Evolutionary conservation across 2,888 invertebrate species (phyloP).

Genomic region (Apoderus coryli): DNA sequence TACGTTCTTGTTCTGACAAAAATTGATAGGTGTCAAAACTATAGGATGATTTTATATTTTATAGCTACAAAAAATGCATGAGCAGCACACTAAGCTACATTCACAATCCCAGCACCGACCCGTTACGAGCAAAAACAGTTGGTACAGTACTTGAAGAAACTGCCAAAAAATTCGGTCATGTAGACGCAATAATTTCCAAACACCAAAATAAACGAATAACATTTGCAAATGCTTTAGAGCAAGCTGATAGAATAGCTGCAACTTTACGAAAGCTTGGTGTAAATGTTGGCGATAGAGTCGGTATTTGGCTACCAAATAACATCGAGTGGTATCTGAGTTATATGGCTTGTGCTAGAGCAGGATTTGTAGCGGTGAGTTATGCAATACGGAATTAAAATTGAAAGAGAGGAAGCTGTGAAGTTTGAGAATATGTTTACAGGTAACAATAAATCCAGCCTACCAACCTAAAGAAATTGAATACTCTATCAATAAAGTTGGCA

Average conservation of each 20-base stretch:
- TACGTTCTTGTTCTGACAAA: too few species aligned
- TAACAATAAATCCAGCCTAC: constrained; percentile 65
- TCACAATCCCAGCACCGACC: constrained; percentile 35
- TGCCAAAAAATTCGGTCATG: constrained; percentile 38
- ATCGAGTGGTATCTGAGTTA: constrained; percentile 61
- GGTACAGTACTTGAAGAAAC: constrained; percentile 42
- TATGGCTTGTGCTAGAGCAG: constrained; percentile 56
- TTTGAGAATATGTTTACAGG: constrained; percentile 37
- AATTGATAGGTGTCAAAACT: too few species aligned
- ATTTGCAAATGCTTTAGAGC: constrained; percentile 35
- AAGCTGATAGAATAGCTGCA: constrained; percentile 54
- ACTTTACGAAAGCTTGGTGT: constrained; percentile 53
- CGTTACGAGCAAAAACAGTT: constrained; percentile 38
- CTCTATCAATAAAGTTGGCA: constrained; percentile 53
- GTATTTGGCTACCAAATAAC: constrained; percentile 66
- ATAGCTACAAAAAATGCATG: too few species aligned
- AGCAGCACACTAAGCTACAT: too few species aligned
- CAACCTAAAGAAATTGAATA: constrained; percentile 53
- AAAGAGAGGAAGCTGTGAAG: too few species aligned
- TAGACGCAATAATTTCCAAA: constrained; percentile 42
- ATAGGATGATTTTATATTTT: too few species aligned
- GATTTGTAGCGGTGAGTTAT: too few species aligned
- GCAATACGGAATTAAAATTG: too few species aligned
- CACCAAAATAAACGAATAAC: constrained; percentile 39
- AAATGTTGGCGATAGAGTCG: constrained; percentile 56